These are phyloP conservation scores for Prenolepis imparis DNA, from an alignment of 2,888 invertebrate genomes.

Conservation along the genomic window DNA sequence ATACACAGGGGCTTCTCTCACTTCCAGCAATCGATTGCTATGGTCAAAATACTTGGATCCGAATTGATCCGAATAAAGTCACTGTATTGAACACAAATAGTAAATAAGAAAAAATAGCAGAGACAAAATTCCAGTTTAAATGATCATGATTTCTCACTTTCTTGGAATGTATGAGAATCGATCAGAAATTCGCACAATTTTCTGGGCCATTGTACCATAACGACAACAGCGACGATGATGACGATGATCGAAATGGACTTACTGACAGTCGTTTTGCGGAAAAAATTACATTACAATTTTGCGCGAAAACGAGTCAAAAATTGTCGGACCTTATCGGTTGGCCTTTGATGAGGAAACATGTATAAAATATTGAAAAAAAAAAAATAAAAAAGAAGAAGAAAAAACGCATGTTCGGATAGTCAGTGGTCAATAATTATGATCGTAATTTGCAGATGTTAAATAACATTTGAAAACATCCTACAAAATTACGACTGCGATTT, in stretches of 20 bases:
- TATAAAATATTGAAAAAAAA: not conserved
- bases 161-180: not conserved
- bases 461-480: conserved; percentile 15
- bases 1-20: conserved; percentile 55
- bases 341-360: not conserved
- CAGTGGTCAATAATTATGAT: conserved; percentile 34
- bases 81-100: conserved; percentile 11
- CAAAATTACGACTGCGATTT: conserved; percentile 10
- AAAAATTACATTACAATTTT: conserved; percentile 7
- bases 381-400: conserved; percentile 12
- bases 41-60: conserved; percentile 14
- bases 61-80: not conserved
- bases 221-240: not conserved
- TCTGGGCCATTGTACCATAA: conserved; percentile 22
- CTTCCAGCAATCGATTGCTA: conserved; percentile 38
- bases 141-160: conserved; percentile 19
- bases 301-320: conserved; percentile 7
- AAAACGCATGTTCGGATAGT: conserved; percentile 40
- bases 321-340: not conserved
- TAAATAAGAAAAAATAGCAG: not conserved
- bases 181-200: conserved; percentile 26
- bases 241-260: conserved; percentile 4
- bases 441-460: conserved; percentile 32
- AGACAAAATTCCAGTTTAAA: conserved; percentile 16
- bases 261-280: not conserved